Percentiles rank a stretch among this genome's conserved stretches.
These are phyloP conservation scores for Sesamia inferens DNA, from an alignment of 2,888 invertebrate genomes.

Conservation along the genomic window DNA sequence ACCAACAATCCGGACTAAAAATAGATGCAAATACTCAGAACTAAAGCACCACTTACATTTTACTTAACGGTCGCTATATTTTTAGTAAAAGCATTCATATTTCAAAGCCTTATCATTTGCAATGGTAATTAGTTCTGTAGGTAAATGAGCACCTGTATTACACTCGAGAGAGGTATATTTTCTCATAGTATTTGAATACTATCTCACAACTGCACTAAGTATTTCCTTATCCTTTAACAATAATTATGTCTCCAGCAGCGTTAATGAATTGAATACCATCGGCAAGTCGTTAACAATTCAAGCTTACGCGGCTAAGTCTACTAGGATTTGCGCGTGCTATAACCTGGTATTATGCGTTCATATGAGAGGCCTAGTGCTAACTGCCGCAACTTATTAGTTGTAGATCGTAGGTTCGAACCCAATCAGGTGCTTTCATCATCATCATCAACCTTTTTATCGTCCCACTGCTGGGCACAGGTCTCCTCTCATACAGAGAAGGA, in stretches of 20 bases:
- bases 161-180: conserved; percentile 28
- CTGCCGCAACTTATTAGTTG: too few relatives aligned
- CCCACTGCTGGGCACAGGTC: too few relatives aligned
- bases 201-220: conserved; percentile 38
- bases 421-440: too few relatives aligned
- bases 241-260: conserved; percentile 36
- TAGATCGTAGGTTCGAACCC: too few relatives aligned
- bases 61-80: conserved; percentile 63
- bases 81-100: conserved; percentile 61
- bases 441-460: too few relatives aligned
- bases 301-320: conserved; percentile 37
- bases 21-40: conserved; percentile 77
- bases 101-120: conserved; percentile 52
- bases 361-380: too few relatives aligned
- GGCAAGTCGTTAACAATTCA: conserved; percentile 29
- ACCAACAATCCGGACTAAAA: conserved; percentile 82
- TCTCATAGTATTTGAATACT: conserved; percentile 48
- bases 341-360: conserved; percentile 62
- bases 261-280: conserved; percentile 24
- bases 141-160: conserved; percentile 39
- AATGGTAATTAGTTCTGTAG: conserved; percentile 51
- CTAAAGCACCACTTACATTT: conserved; percentile 71
- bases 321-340: conserved; percentile 61
- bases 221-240: conserved; percentile 49
- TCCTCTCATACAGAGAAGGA: too few relatives aligned